Conservation (phyloP, 2,113 vertebrate genomes). For the Jacana jacana region DNA sequence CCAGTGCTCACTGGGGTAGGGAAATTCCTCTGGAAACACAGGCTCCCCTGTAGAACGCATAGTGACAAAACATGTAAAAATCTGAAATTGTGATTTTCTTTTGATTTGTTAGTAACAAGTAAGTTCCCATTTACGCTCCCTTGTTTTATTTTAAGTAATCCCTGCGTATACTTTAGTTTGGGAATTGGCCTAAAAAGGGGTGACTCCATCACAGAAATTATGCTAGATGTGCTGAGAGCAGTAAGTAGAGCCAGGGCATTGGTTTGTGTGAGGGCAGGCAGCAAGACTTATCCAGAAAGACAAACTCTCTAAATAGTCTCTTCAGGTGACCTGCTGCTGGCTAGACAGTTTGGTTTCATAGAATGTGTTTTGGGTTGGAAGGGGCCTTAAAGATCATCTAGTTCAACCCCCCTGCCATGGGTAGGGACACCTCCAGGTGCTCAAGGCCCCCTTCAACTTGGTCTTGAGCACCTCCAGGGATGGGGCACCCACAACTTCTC, state of each 20-base stretch:
- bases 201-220: neutral
- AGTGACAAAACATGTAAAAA: neutral
- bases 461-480: too few relatives aligned
- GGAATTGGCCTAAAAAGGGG: neutral
- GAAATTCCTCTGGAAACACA: neutral
- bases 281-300: neutral
- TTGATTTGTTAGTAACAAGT: neutral
- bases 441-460: too few relatives aligned
- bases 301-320: neutral
- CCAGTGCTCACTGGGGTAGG: neutral
- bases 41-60: neutral
- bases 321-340: neutral
- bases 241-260: neutral
- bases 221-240: neutral
- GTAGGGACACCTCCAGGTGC: too few relatives aligned
- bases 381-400: too few relatives aligned
- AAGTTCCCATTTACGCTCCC: neutral
- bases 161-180: neutral
- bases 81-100: neutral
- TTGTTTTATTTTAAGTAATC: neutral
- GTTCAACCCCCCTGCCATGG: too few relatives aligned
- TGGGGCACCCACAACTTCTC: too few relatives aligned
- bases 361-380: too few relatives aligned
- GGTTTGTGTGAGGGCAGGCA: neutral
- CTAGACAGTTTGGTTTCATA: neutral